Evolutionary conservation across 2,113 vertebrate species (phyloP), one percentile per base, ranked within the genome.

Genomic region (Nicator chloris): DNA sequence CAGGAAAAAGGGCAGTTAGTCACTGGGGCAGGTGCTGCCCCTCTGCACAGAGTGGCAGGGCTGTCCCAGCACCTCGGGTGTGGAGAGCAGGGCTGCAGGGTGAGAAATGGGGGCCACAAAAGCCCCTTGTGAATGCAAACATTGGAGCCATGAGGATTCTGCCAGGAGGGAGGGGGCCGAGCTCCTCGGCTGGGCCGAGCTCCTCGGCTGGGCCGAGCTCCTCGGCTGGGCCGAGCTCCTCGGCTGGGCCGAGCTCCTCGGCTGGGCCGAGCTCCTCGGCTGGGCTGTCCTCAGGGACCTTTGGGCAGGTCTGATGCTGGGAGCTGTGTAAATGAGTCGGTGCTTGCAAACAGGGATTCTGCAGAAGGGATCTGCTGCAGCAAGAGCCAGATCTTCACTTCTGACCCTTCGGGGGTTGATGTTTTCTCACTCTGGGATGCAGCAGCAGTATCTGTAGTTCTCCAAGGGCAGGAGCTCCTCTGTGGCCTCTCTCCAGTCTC

Each of bases 131-230:
- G 2, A 45, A 9, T 9, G 23, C 31, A 33, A 12, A 42, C 4
- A 0, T 18, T 20, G 7, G 28, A 73, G 54, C 1, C 0, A 0
- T 1, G 54, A 1, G 12, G 28, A 18, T 19, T 39, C 33, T 27
- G 35, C 17, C 14, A 8, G 63, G 33, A 20, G 37, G 27, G 45
- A 61, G 15, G 56, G 73, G 51, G 69, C 69, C 5, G 64, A 27
- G 0, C 30, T 37, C 73, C 63, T 64, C 53, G 24, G 15, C 78
- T 31, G 10, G 31, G 39, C 37, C n/a, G n/a, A n/a, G n/a, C n/a
- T n/a, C n/a, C n/a, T n/a, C n/a, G n/a, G n/a, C n/a, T n/a, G n/a
- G n/a, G n/a, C n/a, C n/a, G n/a, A n/a, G n/a, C n/a, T n/a, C n/a
- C n/a, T n/a, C n/a, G n/a, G n/a, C n/a, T n/a, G n/a, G n/a, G n/a